These are phyloP conservation scores for Zaprionus lineosus DNA, from an alignment of 2,888 invertebrate genomes.

Conservation along the genomic window DNA sequence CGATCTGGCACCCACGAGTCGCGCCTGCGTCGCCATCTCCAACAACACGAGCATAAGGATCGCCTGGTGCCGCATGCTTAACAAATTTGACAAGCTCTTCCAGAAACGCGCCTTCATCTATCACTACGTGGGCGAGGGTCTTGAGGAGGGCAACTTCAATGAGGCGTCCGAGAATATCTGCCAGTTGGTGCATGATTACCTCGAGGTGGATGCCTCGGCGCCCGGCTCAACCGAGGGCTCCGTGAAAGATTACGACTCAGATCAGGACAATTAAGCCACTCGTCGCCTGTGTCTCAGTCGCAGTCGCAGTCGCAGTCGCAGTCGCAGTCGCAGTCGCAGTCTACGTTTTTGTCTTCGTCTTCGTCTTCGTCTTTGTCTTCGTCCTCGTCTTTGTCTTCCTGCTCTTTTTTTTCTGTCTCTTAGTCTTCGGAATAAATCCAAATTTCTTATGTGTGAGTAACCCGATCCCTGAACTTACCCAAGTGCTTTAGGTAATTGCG, in stretches of 20 bases:
- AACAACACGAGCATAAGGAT: constrained; percentile 91
- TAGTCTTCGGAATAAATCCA: constrained; percentile 10
- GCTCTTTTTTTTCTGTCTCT: not conserved
- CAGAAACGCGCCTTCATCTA: constrained; percentile 93
- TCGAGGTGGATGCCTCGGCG: constrained; percentile 85
- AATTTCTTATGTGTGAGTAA: not conserved
- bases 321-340: no score
- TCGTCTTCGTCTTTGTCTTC: no score
- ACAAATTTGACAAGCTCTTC: constrained; percentile 92
- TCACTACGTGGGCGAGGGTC: constrained; percentile 90
- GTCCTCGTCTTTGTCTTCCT: not conserved
- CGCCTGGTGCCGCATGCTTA: constrained; percentile 90
- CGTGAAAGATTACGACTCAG: no score
- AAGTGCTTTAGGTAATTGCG: constrained; percentile 34
- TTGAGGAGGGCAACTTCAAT: constrained; percentile 87
- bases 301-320: no score
- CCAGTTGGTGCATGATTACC: constrained; percentile 87
- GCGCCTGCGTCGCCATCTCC: constrained; percentile 92
- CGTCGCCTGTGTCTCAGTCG: no score
- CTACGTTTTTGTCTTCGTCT: no score
- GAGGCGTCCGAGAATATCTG: constrained; percentile 86
- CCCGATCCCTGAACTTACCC: not conserved
- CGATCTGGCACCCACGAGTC: constrained; percentile 88
- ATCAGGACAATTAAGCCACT: not conserved
- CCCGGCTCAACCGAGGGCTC: constrained; percentile 8